Percentiles rank a stretch among this genome's conserved stretches.
These are phyloP conservation scores for Rissa tridactyla DNA, from an alignment of 2,113 vertebrate genomes.

Conservation along the genomic window DNA sequence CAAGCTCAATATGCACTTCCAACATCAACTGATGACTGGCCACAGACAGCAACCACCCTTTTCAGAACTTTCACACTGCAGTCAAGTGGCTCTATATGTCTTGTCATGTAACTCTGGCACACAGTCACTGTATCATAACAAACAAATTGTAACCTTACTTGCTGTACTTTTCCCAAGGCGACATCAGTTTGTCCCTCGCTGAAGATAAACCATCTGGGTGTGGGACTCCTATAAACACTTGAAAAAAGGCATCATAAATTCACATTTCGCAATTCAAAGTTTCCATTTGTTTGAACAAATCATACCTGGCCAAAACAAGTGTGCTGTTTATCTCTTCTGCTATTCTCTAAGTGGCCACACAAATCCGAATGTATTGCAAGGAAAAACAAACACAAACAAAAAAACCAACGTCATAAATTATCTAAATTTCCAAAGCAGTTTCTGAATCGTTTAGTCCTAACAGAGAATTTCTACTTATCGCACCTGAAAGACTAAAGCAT, in stretches of 20 bases:
- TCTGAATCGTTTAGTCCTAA: neutral
- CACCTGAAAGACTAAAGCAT: neutral
- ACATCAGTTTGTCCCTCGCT: neutral
- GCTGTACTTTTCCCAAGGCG: neutral
- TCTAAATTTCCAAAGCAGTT: neutral
- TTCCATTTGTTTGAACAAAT: neutral
- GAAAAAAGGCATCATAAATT: neutral
- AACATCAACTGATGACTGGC: rapidly evolving
- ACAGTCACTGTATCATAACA: rapidly evolving
- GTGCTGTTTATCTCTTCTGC: neutral
- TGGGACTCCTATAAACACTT: neutral
- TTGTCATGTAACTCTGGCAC: neutral
- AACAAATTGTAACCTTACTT: neutral
- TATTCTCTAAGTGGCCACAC: neutral
- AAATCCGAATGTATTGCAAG: neutral
- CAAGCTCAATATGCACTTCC: rapidly evolving
- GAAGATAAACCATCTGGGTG: neutral
- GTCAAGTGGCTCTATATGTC: rapidly evolving
- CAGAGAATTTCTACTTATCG: neutral
- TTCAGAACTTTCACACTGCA: neutral
- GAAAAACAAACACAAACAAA: neutral
- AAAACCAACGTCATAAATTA: neutral
- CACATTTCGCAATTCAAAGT: neutral
- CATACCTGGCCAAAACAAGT: neutral
- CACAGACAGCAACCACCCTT: neutral